phyloP scores from a whole-genome alignment of 1,140 invertebrate species.

The Drosophila bocqueti region DNA sequence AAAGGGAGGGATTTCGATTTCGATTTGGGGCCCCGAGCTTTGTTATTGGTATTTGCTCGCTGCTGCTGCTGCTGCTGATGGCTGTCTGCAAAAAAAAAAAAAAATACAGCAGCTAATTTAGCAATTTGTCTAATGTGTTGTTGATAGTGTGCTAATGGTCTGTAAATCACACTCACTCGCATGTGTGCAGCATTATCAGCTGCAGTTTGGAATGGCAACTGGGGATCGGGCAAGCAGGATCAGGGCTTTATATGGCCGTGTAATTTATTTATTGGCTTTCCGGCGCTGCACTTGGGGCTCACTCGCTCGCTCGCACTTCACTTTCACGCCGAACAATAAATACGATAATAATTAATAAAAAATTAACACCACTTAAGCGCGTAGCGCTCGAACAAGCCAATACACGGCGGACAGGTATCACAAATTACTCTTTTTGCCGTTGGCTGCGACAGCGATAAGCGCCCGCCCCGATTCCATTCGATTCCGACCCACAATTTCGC shows the following conservation, averaged over 20 bases:
- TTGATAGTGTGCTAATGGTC: slow-evolving; percentile 76
- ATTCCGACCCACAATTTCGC: slow-evolving; percentile 9
- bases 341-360: slow-evolving; percentile 82
- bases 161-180: slow-evolving; percentile 66
- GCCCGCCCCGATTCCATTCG: slow-evolving; percentile 46
- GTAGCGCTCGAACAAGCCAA: slow-evolving; percentile 68
- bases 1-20: slow-evolving; percentile 19
- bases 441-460: slow-evolving; percentile 62
- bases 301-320: slow-evolving; percentile 31
- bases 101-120: slow-evolving; percentile 69
- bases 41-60: slow-evolving; percentile 21
- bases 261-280: slow-evolving; percentile 59
- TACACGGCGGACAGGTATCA: slow-evolving; percentile 79
- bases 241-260: slow-evolving; percentile 22
- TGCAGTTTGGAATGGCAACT: slow-evolving; percentile 23
- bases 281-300: slow-evolving; percentile 50
- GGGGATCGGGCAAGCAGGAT: slow-evolving; percentile 21
- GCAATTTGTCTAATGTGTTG: slow-evolving; percentile 78
- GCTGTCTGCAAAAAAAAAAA: slow-evolving; percentile 24
- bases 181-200: slow-evolving; percentile 31
- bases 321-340: slow-evolving; percentile 70
- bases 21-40: slow-evolving; percentile 29
- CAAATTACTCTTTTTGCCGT: slow-evolving; percentile 75
- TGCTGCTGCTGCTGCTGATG: slow-evolving; percentile 7
- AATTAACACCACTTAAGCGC: slow-evolving; percentile 83